Evolutionary conservation across 2,888 invertebrate genomes (phyloP), one percentile per base, ranked within the genome.

Genomic region (Aspidiotus rigidus): DNA sequence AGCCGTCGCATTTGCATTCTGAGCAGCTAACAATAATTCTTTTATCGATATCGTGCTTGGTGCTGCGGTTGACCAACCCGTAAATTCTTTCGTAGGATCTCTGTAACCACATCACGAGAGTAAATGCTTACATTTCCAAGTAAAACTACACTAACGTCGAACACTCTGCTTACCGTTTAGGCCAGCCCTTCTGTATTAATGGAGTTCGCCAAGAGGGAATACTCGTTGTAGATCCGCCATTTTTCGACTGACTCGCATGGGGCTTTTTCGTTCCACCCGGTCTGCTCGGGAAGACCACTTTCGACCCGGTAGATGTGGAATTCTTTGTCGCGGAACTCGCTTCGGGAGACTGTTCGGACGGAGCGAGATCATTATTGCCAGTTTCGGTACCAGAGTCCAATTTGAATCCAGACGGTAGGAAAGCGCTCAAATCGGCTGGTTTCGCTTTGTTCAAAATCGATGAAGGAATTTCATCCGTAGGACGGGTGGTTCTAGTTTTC

Each of bases 1-100:
- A 0, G 84, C 82, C 10, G 82, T 81, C 3, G 86, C 84, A 0
- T 85, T 85, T 69, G 85, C 80, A 1, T 83, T 73, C 57, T 73
- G 73, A 2, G 75, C 75, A 9, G 82, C 81, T 78, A 88, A 89
- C 62, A 91, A 76, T 8, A 89, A 81, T 76, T 89, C 89, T 76
- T 91, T 90, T 70, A 90, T 88, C 0, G 90, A 90, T 74, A 91
- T 86, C 0, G 91, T 90, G 0, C 91, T 91, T 0, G 92, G 91
- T 1, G 92, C 89, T 7, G 90, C 87, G 0, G 90, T 89, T 11
- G 92, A 91, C 93, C 93, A 93, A 15, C 93, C 93, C 13, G 91
- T 92, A 75, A 93, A 93, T 78, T 90, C 91, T 16, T 92, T 93
- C 9, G 90, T 89, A 28, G 87, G 88, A 28, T 28, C 28, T 79